Evolutionary conservation across 2,888 invertebrate genomes (phyloP), one percentile per base, ranked within the genome.

Genomic region (Thecocarcelia acutangulata): DNA sequence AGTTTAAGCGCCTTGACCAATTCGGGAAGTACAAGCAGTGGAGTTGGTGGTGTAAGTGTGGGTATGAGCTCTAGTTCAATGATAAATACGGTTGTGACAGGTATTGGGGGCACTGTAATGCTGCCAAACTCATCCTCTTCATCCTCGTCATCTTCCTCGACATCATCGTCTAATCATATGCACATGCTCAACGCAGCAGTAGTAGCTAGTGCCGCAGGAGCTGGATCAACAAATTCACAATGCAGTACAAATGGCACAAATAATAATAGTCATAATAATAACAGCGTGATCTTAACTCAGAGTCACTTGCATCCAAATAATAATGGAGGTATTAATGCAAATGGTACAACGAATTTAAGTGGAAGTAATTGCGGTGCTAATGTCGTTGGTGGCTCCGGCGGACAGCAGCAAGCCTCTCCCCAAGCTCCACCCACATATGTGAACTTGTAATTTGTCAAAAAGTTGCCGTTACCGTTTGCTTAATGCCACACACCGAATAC

Each of bases 361-460:
- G 78, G 78, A 61, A 73, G 24, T 24, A 79, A 73, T 46, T 79
- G 78, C 40, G 66, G 68, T 44, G 40, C 61, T 17, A 69, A 58
- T 61, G 48, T 59, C 12, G 78, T 59, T 42, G 83, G 85, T 33
- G 83, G 85, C n/a, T 81, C 84, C 33, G 83, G 85, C 40, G 86
- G 85, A 12, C 78, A 74, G 87, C 91, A 92, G 85, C 92, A 92
- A 85, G 90, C 91, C 84, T 92, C 93, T 87, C 94, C 95, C 84
- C 96, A 96, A 92, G 96, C 96, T 93, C 96, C 97, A 92, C 97
- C 97, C 87, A 97, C 97, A 88, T 97, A 97, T 93, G 97, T 97
- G 92, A 97, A 97, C 94, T 96, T 97, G 85, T 89, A 90, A 88
- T 84, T 40, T 46, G 17, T 52, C 59, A 48, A 46, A 76, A 46